Conservation (phyloP, 92 coral and sea anemone genomes). For the Diadumene lineata region DNA sequence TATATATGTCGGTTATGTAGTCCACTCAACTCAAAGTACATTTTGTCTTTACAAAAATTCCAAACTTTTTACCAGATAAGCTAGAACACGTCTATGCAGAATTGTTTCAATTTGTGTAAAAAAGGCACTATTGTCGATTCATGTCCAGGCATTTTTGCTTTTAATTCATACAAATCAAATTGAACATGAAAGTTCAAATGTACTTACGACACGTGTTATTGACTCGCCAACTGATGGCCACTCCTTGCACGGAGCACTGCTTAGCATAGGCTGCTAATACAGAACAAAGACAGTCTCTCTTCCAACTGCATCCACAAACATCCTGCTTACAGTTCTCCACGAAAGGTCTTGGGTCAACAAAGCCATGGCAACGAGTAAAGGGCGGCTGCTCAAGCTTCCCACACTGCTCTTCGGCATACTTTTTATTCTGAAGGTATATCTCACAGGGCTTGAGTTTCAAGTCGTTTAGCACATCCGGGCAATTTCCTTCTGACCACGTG, state of each 20-base stretch:
- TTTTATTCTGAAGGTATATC: constrained; percentile 52
- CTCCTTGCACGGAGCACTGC: constrained; percentile 58
- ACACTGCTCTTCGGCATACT: constrained; percentile 52
- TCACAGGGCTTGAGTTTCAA: constrained; percentile 58
- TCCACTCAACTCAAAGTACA: no score
- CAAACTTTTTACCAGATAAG: no score
- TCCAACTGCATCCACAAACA: constrained; percentile 55
- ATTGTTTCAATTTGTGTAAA: no score
- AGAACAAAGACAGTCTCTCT: constrained; percentile 57
- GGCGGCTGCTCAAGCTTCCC: constrained; percentile 56
- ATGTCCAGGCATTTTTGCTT: no score
- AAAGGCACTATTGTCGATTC: no score
- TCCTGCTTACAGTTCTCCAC: constrained; percentile 66
- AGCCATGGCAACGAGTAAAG: constrained; percentile 52
- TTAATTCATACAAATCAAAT: no score
- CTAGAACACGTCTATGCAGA: no score
- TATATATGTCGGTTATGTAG: no score
- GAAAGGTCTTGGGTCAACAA: constrained; percentile 65
- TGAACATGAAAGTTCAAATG: neutral
- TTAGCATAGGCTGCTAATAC: constrained; percentile 59
- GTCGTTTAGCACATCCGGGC: constrained; percentile 48
- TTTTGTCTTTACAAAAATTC: no score
- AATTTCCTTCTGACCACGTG: constrained; percentile 53
- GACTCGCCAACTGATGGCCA: constrained; percentile 53
- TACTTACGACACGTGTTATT: constrained; percentile 60